phyloP scores from a whole-genome alignment of 37 sponge, comb jelly and placozoan genomes.

The Amphimedon queenslandica region DNA sequence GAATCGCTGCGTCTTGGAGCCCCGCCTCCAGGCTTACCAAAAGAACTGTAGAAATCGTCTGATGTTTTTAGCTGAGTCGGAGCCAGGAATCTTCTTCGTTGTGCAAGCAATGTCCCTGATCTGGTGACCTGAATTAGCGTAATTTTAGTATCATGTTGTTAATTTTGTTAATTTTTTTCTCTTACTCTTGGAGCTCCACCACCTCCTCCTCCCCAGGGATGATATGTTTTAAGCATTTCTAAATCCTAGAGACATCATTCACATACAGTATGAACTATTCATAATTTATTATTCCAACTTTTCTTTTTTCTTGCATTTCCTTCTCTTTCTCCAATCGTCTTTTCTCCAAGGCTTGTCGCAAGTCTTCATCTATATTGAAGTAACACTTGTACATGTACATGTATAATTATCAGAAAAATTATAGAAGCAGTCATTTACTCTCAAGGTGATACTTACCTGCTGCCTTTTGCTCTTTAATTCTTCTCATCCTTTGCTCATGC shows the following conservation, averaged over 20 bases:
- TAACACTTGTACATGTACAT: too few relatives aligned
- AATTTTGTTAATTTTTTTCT: neutral
- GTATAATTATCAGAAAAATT: too few relatives aligned
- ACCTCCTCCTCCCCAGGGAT: conserved; percentile 54
- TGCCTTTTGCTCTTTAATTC: too few relatives aligned
- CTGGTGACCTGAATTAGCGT: too few relatives aligned
- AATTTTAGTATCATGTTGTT: too few relatives aligned
- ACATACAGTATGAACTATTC: neutral
- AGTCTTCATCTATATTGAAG: conserved; percentile 22
- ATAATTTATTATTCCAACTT: conserved; percentile 12
- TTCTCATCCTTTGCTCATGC: too few relatives aligned
- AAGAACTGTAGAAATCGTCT: too few relatives aligned
- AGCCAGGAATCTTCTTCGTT: too few relatives aligned
- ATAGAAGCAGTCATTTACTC: too few relatives aligned
- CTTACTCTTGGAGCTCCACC: conserved; percentile 45
- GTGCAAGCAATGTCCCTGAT: too few relatives aligned
- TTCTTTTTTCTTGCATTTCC: conserved; percentile 21
- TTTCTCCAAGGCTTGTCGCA: neutral
- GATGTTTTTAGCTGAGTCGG: too few relatives aligned
- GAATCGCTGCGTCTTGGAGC: conserved; percentile 40
- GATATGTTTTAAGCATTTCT: conserved; percentile 40
- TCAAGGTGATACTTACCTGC: too few relatives aligned
- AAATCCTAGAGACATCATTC: conserved; percentile 46
- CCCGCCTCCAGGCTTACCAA: conserved; percentile 56
- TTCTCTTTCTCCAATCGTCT: neutral